These are phyloP conservation scores for Cirrhinus mrigala DNA, from an alignment of 2,797 vertebrate genomes.

Conservation along the genomic window DNA sequence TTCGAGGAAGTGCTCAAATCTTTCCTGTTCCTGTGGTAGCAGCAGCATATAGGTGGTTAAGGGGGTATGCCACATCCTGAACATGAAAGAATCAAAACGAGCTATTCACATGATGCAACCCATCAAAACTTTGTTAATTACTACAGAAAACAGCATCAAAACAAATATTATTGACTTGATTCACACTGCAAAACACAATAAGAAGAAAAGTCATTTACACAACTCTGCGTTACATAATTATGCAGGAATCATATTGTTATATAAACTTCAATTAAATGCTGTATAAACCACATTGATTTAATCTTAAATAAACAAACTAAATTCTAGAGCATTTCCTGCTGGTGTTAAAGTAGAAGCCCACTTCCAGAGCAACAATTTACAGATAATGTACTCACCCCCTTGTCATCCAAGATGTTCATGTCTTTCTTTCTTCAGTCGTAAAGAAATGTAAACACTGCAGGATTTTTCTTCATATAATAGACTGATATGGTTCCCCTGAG, in stretches of 20 bases:
- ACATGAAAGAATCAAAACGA: conserved; percentile 52
- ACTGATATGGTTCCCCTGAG: too few species aligned
- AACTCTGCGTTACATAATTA: neutral
- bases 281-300: neutral
- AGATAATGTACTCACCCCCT: too few species aligned
- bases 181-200: neutral
- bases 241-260: neutral
- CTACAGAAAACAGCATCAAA: conserved; percentile 49
- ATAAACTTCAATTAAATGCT: neutral
- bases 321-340: neutral
- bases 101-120: conserved; percentile 49
- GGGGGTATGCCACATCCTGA: conserved; percentile 29
- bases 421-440: too few species aligned
- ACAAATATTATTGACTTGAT: conserved; percentile 43
- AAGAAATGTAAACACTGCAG: too few species aligned
- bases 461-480: too few species aligned
- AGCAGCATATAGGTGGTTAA: conserved; percentile 27
- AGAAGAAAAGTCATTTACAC: neutral
- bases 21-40: conserved; percentile 51
- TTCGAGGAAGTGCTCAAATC: conserved; percentile 44
- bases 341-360: too few species aligned
- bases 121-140: conserved; percentile 65
- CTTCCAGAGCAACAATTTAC: too few species aligned
- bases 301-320: neutral
- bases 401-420: too few species aligned